Evolutionary conservation across 2,113 vertebrate species (phyloP).

Genomic region (Phainopepla nitens): DNA sequence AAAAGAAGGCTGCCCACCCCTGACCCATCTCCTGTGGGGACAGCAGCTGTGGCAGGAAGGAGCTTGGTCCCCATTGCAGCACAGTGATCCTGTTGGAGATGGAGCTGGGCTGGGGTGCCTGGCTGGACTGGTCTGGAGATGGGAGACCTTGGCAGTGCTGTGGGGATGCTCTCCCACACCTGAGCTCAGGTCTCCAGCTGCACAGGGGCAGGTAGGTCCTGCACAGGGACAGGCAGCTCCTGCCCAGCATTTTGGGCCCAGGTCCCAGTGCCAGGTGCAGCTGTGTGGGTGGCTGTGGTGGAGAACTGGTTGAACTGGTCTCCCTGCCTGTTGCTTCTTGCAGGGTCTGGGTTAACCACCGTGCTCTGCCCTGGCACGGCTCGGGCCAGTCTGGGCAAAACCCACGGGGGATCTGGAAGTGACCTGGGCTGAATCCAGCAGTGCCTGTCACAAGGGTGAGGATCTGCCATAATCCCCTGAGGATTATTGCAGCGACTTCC

Average conservation of each 20-base stretch:
- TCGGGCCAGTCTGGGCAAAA: not conserved
- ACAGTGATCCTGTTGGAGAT: not conserved
- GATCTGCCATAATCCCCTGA: not conserved
- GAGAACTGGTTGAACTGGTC: conserved; percentile 35
- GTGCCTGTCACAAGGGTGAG: not conserved
- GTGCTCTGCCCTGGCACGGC: not conserved
- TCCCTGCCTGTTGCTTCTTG: conserved; percentile 45
- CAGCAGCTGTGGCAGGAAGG: not conserved
- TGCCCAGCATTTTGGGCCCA: not conserved
- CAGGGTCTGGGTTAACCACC: not conserved
- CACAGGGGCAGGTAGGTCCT: not conserved
- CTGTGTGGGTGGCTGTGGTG: not conserved
- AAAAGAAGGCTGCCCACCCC: not conserved
- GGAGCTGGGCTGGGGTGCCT: not conserved
- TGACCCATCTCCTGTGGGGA: accelerated
- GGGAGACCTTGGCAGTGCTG: not conserved
- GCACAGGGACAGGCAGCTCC: not conserved
- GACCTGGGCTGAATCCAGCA: not conserved
- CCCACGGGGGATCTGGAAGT: not conserved
- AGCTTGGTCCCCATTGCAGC: accelerated
- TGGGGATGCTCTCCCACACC: accelerated
- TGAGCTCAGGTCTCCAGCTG: not conserved
- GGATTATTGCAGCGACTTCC: accelerated
- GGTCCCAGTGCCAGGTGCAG: not conserved
- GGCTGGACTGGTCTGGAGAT: accelerated